Evolutionary conservation across 2,113 vertebrate species (phyloP), one percentile per base, ranked within the genome.

Genomic region (Hemiprocne comata): DNA sequence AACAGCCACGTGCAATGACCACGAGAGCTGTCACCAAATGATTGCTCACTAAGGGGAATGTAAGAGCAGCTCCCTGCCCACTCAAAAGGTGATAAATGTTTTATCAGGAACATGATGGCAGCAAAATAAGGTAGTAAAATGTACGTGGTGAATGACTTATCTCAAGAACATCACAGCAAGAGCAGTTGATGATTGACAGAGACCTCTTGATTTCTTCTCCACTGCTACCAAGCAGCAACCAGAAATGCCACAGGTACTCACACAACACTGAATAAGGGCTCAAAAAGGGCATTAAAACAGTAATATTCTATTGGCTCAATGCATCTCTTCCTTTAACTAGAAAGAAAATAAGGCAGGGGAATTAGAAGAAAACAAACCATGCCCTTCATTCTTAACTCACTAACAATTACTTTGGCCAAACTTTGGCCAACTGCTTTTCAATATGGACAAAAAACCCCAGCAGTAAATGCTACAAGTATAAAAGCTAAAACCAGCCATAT

Each of bases 71-170:
- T 69, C 69, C 26, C 11, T 40, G 28, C 20, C 31, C 29, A 24
- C 14, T 11, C 29, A n/a, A 4, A 9, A 1, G 13, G 58, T 1
- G 13, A n/a, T 13, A 62, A 31, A 48, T 0, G 0, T 2, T 2
- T 17, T 7, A 24, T 10, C 44, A 23, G 65, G 53, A 78, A 33
- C 0, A 5, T 48, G 57, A 26, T 0, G 34, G 42, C 36, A 46
- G 57, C 25, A 79, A 55, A 58, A 48, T 16, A 26, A 77, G 62
- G 78, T 1, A 28, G 33, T 26, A 75, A 67, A 93, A 60, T 0
- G 11, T 31, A 34, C 2, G 0, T 28, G 73, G 25, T 15, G n/a
- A 10, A 7, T 2, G 19, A n/a, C 73, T 29, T 10, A 11, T 26
- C 29, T 57, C 26, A 11, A 36, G 36, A 57, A 50, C 1, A 0